phyloP scores from a whole-genome alignment of 2,797 vertebrate species.

The Rhynchotus rufescens region DNA sequence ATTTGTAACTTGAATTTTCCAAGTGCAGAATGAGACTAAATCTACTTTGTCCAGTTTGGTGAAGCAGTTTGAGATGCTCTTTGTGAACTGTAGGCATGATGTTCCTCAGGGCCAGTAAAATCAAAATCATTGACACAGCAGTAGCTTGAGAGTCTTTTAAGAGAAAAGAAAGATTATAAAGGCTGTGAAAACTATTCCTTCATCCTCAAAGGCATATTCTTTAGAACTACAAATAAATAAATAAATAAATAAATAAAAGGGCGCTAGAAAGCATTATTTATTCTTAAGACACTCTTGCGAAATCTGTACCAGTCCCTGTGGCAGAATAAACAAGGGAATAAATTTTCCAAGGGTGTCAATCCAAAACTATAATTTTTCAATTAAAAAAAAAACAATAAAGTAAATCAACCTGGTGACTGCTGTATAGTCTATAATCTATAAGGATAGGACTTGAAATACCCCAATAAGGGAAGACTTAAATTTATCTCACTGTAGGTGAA shows the following conservation, averaged over 20 bases:
- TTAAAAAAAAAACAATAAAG: conserved; percentile 14
- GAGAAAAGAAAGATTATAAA: background rate
- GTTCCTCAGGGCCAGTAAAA: conserved; percentile 41
- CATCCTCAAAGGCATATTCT: conserved; percentile 4
- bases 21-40: background rate
- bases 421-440: background rate
- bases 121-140: background rate
- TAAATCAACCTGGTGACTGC: background rate
- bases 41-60: conserved; percentile 31
- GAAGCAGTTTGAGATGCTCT: background rate
- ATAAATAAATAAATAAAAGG: background rate
- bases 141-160: background rate
- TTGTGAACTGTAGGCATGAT: conserved; percentile 30
- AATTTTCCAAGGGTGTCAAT: background rate
- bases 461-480: conserved; percentile 53
- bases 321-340: background rate
- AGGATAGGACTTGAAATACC: background rate
- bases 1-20: conserved; percentile 22
- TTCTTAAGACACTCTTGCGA: conserved; percentile 9
- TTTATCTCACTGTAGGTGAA: conserved; percentile 50
- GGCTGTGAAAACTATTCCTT: background rate
- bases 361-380: conserved; percentile 4
- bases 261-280: background rate
- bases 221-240: background rate
- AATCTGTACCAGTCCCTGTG: background rate